Conservation (phyloP, 2,888 invertebrate genomes). For the Dromius quadrimaculatus region DNA sequence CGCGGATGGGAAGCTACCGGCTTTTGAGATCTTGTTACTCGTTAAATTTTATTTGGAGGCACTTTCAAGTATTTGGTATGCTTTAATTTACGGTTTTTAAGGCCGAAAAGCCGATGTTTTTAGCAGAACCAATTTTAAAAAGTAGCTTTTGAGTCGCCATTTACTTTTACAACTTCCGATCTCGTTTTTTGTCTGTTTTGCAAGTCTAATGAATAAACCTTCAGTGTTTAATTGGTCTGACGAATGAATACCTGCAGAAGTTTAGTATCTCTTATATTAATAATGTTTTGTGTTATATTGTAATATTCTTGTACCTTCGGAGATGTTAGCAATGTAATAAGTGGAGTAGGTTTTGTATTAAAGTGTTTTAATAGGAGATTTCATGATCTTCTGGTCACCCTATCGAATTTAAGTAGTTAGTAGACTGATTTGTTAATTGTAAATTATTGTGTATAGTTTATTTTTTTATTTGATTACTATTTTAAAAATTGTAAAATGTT, state of each 20-base stretch:
- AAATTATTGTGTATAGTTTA: constrained; percentile 45
- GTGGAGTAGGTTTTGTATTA: constrained; percentile 42
- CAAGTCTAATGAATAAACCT: no score
- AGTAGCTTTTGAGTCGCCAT: no score
- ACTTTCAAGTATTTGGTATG: no score
- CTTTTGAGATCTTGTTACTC: no score
- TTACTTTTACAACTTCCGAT: no score
- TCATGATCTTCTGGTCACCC: constrained; percentile 50
- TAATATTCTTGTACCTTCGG: constrained; percentile 48
- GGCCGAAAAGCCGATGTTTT: no score
- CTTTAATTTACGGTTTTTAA: no score
- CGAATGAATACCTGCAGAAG: constrained; percentile 14
- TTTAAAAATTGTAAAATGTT: constrained; percentile 46
- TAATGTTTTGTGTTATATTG: constrained; percentile 47
- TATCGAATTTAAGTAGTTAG: constrained; percentile 44
- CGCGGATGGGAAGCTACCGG: no score
- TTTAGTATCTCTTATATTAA: constrained; percentile 46
- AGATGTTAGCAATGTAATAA: constrained; percentile 32
- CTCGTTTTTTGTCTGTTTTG: no score
- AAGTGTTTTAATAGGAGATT: constrained; percentile 43
- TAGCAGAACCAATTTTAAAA: no score
- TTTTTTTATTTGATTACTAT: constrained; percentile 42
- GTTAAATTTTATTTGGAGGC: no score
- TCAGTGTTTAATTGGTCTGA: no score
- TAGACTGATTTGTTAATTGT: constrained; percentile 47